Evolutionary conservation across 2,113 vertebrate species (phyloP).

Genomic region (Peromyscus californicus): DNA sequence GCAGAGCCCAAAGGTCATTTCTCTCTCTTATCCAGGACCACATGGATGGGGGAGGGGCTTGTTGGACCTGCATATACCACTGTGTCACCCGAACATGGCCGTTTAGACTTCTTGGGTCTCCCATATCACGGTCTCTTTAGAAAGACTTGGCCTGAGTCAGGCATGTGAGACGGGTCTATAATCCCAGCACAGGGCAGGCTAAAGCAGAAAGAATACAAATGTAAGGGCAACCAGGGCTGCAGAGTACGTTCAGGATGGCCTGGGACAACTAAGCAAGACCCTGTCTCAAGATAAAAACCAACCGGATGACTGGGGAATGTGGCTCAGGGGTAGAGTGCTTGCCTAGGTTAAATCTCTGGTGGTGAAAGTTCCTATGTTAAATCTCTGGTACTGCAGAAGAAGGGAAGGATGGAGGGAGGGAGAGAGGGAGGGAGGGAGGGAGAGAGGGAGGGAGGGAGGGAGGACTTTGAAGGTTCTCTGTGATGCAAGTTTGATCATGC

Average conservation of each 20-base stretch:
- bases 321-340: not conserved
- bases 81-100: not conserved
- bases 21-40: not conserved
- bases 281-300: not conserved
- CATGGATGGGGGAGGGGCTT: not conserved
- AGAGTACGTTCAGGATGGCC: not conserved
- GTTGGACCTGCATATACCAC: accelerated
- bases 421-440: too few species aligned
- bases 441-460: too few species aligned
- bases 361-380: not conserved
- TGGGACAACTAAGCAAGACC: not conserved
- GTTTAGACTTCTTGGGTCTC: not conserved
- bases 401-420: not conserved
- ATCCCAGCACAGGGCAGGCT: not conserved
- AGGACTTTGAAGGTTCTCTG: not conserved
- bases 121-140: not conserved
- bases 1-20: not conserved
- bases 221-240: not conserved
- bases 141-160: not conserved
- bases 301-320: not conserved
- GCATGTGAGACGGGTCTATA: not conserved
- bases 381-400: not conserved
- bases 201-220: not conserved
- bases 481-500: not conserved
- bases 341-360: too few species aligned